Evolutionary conservation across 2,797 vertebrate species (phyloP).

Genomic region (Leucoraja ocellata): DNA sequence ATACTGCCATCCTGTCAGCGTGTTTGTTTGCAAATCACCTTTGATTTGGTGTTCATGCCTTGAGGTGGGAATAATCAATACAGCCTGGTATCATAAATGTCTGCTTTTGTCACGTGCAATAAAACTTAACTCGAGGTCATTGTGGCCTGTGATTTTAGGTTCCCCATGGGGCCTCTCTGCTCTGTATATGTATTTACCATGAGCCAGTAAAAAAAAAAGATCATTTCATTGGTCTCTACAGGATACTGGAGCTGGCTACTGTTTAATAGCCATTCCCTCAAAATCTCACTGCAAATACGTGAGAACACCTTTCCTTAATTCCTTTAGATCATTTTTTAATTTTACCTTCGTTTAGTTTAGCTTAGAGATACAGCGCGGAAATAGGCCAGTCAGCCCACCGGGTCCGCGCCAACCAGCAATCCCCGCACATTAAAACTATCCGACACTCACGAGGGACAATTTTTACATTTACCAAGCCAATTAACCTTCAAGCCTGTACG

Average conservation of each 20-base stretch:
- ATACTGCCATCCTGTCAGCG: not conserved
- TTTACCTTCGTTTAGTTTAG: too few species aligned
- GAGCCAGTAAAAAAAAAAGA: not conserved
- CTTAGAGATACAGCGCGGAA: too few species aligned
- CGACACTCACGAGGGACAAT: too few species aligned
- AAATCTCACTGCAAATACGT: not conserved
- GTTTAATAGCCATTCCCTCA: not conserved
- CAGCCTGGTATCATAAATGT: slow-evolving; percentile 32
- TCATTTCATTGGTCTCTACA: not conserved
- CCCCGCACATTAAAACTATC: too few species aligned
- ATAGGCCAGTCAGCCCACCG: too few species aligned
- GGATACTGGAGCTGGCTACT: not conserved
- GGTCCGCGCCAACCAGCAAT: too few species aligned
- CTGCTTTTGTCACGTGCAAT: slow-evolving; percentile 13
- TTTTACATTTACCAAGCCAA: too few species aligned
- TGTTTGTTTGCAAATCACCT: slow-evolving; percentile 17
- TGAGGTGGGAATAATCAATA: slow-evolving; percentile 34
- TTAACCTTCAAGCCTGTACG: too few species aligned
- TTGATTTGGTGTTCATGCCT: slow-evolving; percentile 31
- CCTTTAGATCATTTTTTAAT: not conserved
- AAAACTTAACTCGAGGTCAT: slow-evolving; percentile 22
- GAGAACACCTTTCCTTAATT: not conserved
- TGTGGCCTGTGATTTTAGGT: slow-evolving; percentile 20
- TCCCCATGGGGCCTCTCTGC: not conserved
- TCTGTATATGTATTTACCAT: not conserved